Evolutionary conservation across 1,140 invertebrate species (phyloP).

Genomic region (Drosophila lini): DNA sequence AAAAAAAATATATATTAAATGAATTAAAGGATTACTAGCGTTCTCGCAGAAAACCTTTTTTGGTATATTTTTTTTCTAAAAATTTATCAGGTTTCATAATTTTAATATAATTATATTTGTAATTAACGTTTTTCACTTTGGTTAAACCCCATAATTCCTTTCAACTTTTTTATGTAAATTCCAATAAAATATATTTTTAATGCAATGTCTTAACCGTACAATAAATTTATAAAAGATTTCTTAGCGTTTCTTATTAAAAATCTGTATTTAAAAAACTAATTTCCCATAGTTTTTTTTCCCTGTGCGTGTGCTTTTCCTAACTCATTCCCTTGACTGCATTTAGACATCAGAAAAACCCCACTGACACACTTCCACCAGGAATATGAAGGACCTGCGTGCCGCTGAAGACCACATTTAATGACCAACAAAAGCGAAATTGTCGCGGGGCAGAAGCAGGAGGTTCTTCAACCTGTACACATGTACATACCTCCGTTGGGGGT

Average conservation of each 20-base stretch:
- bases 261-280: not conserved
- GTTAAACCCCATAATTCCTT: no score
- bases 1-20: no score
- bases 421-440: constrained; percentile 51
- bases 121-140: no score
- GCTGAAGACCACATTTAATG: constrained; percentile 54
- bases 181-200: no score
- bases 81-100: no score
- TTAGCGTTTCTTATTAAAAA: not conserved
- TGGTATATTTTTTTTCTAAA: no score
- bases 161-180: no score
- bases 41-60: no score
- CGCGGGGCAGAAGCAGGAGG: constrained; percentile 12
- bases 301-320: not conserved
- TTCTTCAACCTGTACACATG: constrained; percentile 4
- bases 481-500: constrained; percentile 21
- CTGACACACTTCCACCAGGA: constrained; percentile 53
- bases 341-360: constrained; percentile 37
- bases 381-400: constrained; percentile 51
- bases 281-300: not conserved
- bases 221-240: not conserved
- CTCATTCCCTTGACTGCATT: constrained; percentile 17
- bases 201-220: no score
- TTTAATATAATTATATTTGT: no score
- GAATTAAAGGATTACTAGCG: no score